Conservation (phyloP, 2,888 invertebrate genomes). For the Nomada flava region DNA sequence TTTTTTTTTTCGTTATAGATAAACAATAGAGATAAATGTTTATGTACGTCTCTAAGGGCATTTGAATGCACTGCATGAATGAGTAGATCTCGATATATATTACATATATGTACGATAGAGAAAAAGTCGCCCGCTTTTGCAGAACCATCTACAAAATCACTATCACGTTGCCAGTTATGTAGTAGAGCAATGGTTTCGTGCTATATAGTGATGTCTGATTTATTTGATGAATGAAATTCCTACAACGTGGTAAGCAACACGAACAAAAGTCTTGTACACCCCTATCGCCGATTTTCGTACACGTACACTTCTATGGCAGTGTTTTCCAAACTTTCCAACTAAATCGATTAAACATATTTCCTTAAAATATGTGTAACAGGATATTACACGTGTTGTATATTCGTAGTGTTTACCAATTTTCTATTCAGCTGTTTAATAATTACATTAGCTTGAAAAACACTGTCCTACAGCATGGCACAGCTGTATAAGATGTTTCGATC, state of each 20-base stretch:
- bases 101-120: slow-evolving; percentile 58
- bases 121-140: slow-evolving; percentile 56
- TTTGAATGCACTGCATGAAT: slow-evolving; percentile 59
- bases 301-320: slow-evolving; percentile 33
- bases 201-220: slow-evolving; percentile 62
- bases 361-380: too few relatives aligned
- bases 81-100: slow-evolving; percentile 51
- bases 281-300: not conserved
- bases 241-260: slow-evolving; percentile 31
- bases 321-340: slow-evolving; percentile 34
- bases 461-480: slow-evolving; percentile 69
- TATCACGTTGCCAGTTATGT: slow-evolving; percentile 65
- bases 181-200: slow-evolving; percentile 70
- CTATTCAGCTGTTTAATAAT: not conserved
- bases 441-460: slow-evolving; percentile 48
- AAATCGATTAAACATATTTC: not conserved
- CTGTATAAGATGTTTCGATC: slow-evolving; percentile 64
- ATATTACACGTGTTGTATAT: too few relatives aligned
- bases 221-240: slow-evolving; percentile 48
- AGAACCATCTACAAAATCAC: slow-evolving; percentile 55
- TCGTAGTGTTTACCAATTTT: too few relatives aligned
- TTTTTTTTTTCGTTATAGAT: slow-evolving; percentile 17
- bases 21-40: slow-evolving; percentile 47
- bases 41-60: slow-evolving; percentile 42
- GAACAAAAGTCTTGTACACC: slow-evolving; percentile 18